Percentiles rank a stretch among this genome's conserved stretches.
These are phyloP conservation scores for Bufo gargarizans DNA, from an alignment of 2,113 vertebrate genomes.

Conservation along the genomic window DNA sequence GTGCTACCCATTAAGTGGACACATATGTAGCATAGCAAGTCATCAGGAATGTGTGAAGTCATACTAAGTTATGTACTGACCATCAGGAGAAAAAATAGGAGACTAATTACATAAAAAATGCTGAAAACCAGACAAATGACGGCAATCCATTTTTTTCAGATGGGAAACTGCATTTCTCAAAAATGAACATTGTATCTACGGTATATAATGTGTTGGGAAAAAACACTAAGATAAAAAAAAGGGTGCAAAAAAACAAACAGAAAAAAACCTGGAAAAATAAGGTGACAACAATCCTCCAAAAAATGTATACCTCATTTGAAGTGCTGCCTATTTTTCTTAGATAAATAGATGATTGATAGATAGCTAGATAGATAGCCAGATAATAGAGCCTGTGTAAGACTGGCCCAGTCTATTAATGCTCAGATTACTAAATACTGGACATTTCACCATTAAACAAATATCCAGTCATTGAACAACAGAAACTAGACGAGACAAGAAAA, in stretches of 20 bases:
- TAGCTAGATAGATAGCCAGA: neutral
- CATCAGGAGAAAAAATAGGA: neutral
- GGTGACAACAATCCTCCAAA: no score
- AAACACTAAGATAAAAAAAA: no score
- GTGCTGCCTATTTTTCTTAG: no score
- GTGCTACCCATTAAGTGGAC: conserved; percentile 18
- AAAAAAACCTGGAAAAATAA: no score
- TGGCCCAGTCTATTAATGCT: neutral
- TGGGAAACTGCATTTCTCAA: neutral
- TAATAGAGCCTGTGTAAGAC: neutral
- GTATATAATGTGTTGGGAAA: no score
- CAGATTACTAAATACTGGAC: neutral
- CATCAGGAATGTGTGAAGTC: conserved; percentile 33
- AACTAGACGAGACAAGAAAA: neutral
- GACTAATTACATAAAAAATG: neutral
- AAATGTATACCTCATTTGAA: no score
- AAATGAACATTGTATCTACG: neutral
- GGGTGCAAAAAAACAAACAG: no score
- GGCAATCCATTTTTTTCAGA: neutral
- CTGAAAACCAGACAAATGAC: neutral
- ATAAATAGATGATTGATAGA: neutral
- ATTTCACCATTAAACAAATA: neutral
- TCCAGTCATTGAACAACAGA: neutral
- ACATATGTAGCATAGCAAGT: conserved; percentile 26
- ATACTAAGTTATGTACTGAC: conserved; percentile 29